Evolutionary conservation across 2,113 vertebrate species (phyloP).

Genomic region (Periophthalmus modestus): DNA sequence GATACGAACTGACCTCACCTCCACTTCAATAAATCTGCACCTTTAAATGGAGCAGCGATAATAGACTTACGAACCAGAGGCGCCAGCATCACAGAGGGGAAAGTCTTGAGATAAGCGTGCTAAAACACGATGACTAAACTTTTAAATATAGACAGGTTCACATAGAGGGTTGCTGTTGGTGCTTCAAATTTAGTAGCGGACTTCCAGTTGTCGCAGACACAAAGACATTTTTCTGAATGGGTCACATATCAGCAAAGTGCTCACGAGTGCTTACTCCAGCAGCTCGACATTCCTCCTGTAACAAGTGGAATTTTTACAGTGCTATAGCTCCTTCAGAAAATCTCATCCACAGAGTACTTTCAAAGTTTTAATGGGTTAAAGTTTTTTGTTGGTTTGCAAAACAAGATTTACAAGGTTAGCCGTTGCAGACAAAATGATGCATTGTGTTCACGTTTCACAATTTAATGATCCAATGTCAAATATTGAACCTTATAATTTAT

Average conservation of each 20-base stretch:
- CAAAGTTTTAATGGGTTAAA: background rate
- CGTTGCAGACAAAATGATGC: background rate
- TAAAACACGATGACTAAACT: conserved; percentile 16
- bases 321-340: background rate
- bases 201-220: background rate
- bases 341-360: background rate
- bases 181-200: conserved; percentile 5
- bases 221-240: conserved; percentile 12
- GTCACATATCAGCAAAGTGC: conserved; percentile 8
- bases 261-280: conserved; percentile 8
- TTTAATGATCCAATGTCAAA: background rate
- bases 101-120: conserved; percentile 15
- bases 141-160: conserved; percentile 29
- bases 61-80: conserved; percentile 72
- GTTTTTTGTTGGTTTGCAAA: background rate
- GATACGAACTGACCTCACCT: conserved; percentile 82
- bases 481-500: background rate
- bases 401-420: background rate
- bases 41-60: conserved; percentile 70
- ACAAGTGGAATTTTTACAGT: background rate
- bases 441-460: background rate
- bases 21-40: conserved; percentile 77
- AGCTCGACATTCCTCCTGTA: conserved; percentile 8
- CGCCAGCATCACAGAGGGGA: conserved; percentile 49
- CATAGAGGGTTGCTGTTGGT: conserved; percentile 10